A percentile compares a stretch with the other conserved stretches of the same genome.
phyloP scores from a whole-genome alignment of 2,797 vertebrate genomes.

The Amphiprion clarkii region DNA sequence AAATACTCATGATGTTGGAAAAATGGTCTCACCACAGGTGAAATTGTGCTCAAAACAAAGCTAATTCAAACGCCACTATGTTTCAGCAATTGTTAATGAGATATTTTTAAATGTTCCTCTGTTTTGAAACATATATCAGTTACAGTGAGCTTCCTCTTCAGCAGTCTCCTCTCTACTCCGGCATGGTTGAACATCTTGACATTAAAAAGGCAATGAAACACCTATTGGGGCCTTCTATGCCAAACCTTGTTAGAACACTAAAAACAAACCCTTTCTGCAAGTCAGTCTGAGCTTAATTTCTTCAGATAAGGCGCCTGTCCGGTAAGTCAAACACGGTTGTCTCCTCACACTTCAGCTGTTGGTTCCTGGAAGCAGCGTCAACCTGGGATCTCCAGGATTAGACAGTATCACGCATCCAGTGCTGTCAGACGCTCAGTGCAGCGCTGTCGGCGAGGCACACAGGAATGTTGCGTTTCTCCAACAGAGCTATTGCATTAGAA shows the following conservation, averaged over 20 bases:
- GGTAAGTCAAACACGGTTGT: constrained; percentile 18
- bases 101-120: too few relatives aligned
- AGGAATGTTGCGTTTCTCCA: constrained; percentile 69
- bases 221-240: constrained; percentile 14
- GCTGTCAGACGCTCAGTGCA: constrained; percentile 41
- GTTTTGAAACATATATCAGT: too few relatives aligned
- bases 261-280: background rate
- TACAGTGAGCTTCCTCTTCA: too few relatives aligned
- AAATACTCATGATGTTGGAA: too few relatives aligned
- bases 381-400: constrained; percentile 63
- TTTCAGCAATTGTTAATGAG: too few relatives aligned
- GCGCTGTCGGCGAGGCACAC: constrained; percentile 62
- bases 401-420: constrained; percentile 66
- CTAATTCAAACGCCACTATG: too few relatives aligned
- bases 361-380: constrained; percentile 50
- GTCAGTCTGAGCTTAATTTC: constrained; percentile 18
- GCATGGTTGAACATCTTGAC: background rate
- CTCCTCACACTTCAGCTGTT: constrained; percentile 54
- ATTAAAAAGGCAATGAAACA: constrained; percentile 9
- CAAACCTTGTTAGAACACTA: background rate
- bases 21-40: background rate
- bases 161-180: too few relatives aligned
- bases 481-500: constrained; percentile 77
- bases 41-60: constrained; percentile 6
- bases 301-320: constrained; percentile 33